Evolutionary conservation across 2,797 vertebrate species (phyloP), one percentile per base, ranked within the genome.

Genomic region (Buceros bicornis): DNA sequence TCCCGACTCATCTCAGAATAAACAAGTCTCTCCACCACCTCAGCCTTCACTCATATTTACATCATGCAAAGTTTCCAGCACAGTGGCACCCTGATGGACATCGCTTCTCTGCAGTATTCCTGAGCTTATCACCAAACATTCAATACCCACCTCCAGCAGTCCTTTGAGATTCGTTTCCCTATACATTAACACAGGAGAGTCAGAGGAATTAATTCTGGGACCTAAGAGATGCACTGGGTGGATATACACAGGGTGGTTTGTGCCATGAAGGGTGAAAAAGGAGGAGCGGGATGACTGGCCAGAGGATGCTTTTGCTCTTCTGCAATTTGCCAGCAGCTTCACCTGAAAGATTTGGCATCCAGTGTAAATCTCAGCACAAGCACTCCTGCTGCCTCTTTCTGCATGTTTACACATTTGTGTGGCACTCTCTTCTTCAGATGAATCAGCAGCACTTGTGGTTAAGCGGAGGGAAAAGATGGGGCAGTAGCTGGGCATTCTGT

Each of bases 181-280:
- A 2, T 2, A 10, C 79, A 70, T 77, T 58, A 70, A 54, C 20
- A 25, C 35, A n/a, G 29, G 4, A 35, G 15, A 13, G 43, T 19
- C 61, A 78, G 35, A 78, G n/a, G n/a, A 86, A 73, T 56, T 28
- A 26, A 40, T 58, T 66, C 12, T 15, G 35, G 31, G 12, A 14
- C 53, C 11, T 16, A 5, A 70, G 65, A 78, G 42, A 8, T 0
- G 5, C 12, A 2, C 13, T 24, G 31, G 19, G 24, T 42, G 40
- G 24, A 25, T 8, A 5, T 0, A 9, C 7, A 6, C 9, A 47
- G 33, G 45, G 22, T 4, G 5, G 31, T 2, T 6, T 16, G 1
- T 40, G 20, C 53, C n/a, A 2, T 0, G 4, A 61, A 18, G 45
- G 40, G 13, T 31, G 35, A 70, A 16, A 33, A 42, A 81, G 25